These are phyloP conservation scores for Cheilosia impressa DNA, from an alignment of 2,888 invertebrate species.

Conservation along the genomic window DNA sequence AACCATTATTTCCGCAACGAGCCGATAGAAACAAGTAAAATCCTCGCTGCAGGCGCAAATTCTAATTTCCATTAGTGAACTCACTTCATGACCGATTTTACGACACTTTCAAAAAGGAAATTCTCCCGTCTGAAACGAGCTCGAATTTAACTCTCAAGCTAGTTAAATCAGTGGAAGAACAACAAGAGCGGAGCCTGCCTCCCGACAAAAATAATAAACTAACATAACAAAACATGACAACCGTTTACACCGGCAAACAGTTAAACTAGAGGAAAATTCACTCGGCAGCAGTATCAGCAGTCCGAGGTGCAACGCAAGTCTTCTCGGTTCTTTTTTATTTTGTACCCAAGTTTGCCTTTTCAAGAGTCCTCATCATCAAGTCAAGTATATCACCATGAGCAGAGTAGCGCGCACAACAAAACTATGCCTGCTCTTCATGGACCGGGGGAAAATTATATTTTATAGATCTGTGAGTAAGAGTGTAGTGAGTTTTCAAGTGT, in stretches of 20 bases:
- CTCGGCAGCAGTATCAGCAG: slow-evolving; percentile 10
- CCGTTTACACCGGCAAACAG: slow-evolving; percentile 63
- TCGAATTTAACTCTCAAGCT: slow-evolving; percentile 42
- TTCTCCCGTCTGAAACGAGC: not conserved
- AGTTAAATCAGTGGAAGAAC: slow-evolving; percentile 59
- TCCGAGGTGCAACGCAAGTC: not conserved
- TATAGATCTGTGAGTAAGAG: slow-evolving; percentile 13
- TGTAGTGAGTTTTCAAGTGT: slow-evolving; percentile 62
- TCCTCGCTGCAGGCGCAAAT: slow-evolving; percentile 32
- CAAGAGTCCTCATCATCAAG: slow-evolving; percentile 70
- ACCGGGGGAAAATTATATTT: slow-evolving; percentile 39
- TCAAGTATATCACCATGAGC: slow-evolving; percentile 67
- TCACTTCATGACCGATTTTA: slow-evolving; percentile 65
- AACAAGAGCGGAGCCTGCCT: slow-evolving; percentile 43
- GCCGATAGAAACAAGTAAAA: slow-evolving; percentile 23
- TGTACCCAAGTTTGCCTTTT: slow-evolving; percentile 51
- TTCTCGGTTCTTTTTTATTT: not conserved
- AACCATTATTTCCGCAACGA: slow-evolving; percentile 1
- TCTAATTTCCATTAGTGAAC: slow-evolving; percentile 47
- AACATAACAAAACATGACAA: slow-evolving; percentile 69
- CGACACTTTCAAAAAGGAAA: slow-evolving; percentile 49
- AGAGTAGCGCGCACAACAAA: slow-evolving; percentile 1
- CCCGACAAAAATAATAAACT: slow-evolving; percentile 61
- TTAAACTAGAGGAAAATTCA: slow-evolving; percentile 35
- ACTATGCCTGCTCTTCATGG: not conserved